Evolutionary conservation across 2,797 vertebrate genomes (phyloP).

Genomic region (Chanos chanos): DNA sequence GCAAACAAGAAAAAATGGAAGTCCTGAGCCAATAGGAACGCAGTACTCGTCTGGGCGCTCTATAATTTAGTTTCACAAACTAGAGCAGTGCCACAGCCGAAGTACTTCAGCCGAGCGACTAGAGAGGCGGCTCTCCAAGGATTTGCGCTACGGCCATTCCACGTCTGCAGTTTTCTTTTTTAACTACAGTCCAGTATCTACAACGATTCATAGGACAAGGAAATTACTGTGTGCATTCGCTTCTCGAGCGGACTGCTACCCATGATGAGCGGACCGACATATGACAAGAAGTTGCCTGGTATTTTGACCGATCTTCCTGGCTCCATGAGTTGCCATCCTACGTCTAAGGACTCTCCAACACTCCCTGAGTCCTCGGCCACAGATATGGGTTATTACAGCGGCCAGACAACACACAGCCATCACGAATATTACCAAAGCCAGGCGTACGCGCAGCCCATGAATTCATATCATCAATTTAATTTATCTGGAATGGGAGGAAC

Average conservation of each 20-base stretch:
- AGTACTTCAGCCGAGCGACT: slow-evolving; percentile 59
- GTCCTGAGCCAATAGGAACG: slow-evolving; percentile 84
- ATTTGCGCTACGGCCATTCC: slow-evolving; percentile 43
- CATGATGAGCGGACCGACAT: slow-evolving; percentile 85
- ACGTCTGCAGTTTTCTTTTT: slow-evolving; percentile 24
- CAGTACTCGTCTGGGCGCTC: slow-evolving; percentile 79
- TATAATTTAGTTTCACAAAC: slow-evolving; percentile 88
- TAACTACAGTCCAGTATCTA: slow-evolving; percentile 6
- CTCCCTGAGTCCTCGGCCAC: slow-evolving; percentile 94
- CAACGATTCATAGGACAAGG: slow-evolving; percentile 33
- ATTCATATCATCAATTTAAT: slow-evolving; percentile 89
- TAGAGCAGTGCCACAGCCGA: slow-evolving; percentile 70
- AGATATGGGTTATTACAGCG: slow-evolving; percentile 94
- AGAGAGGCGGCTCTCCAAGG: slow-evolving; percentile 51
- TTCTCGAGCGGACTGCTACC: slow-evolving; percentile 11
- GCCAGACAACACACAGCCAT: slow-evolving; percentile 74
- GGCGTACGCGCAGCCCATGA: slow-evolving; percentile 82
- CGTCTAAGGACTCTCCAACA: slow-evolving; percentile 94
- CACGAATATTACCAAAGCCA: slow-evolving; percentile 89
- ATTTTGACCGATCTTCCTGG: slow-evolving; percentile 92
- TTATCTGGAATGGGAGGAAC: slow-evolving; percentile 83
- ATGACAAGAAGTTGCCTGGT: slow-evolving; percentile 91
- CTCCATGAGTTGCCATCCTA: slow-evolving; percentile 92
- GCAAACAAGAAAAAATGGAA: slow-evolving; percentile 53
- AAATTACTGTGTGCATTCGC: slow-evolving; percentile 45